Conservation (phyloP, 2,888 invertebrate species). For the Parnassius smintheus region DNA sequence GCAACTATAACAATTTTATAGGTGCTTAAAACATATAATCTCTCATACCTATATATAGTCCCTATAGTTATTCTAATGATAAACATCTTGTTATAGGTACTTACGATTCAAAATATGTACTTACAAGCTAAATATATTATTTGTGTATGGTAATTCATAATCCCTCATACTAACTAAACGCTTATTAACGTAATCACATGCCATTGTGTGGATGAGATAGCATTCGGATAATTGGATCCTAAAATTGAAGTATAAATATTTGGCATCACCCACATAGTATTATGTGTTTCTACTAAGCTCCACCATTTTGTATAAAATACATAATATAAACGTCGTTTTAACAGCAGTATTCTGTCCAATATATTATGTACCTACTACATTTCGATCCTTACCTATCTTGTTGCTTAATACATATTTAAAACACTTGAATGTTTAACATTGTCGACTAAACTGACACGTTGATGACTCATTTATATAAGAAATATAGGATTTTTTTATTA, state of each 20-base stretch:
- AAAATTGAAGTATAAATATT: conserved; percentile 28
- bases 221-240: conserved; percentile 26
- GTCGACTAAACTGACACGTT: too few species aligned
- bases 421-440: too few species aligned
- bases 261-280: conserved; percentile 24
- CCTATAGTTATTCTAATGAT: neutral
- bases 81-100: neutral
- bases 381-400: too few species aligned
- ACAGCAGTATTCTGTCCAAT: too few species aligned
- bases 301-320: neutral
- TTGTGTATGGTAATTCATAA: conserved; percentile 18
- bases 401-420: too few species aligned
- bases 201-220: conserved; percentile 24
- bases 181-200: conserved; percentile 25
- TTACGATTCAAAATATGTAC: conserved; percentile 8
- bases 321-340: too few species aligned
- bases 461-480: too few species aligned
- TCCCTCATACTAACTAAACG: conserved; percentile 19
- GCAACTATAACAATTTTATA: too few species aligned
- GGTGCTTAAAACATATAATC: too few species aligned
- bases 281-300: conserved; percentile 4
- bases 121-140: conserved; percentile 8
- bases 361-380: too few species aligned
- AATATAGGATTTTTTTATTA: too few species aligned
- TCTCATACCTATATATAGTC: neutral